Conservation (phyloP, 2,797 vertebrate species). For the Cossypha heuglini region DNA sequence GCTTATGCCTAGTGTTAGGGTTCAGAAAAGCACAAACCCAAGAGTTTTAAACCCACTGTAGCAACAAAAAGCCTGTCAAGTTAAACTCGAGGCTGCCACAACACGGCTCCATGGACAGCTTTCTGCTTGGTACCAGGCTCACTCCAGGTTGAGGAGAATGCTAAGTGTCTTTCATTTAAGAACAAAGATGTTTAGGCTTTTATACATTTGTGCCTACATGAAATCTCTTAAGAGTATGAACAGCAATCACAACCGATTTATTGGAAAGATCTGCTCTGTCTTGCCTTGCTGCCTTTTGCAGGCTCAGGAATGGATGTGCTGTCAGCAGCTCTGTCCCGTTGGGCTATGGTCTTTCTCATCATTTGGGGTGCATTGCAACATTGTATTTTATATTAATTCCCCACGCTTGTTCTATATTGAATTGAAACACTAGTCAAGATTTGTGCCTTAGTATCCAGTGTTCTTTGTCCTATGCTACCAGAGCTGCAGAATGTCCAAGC, state of each 20-base stretch:
- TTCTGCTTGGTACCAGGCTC: too few relatives aligned
- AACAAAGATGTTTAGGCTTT: not conserved
- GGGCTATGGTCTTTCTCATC: not conserved
- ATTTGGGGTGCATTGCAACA: not conserved
- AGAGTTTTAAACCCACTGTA: too few relatives aligned
- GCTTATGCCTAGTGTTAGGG: too few relatives aligned
- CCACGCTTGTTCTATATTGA: not conserved
- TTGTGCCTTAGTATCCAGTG: not conserved
- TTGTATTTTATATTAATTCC: not conserved
- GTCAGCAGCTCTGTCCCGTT: accelerated
- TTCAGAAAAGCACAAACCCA: too few relatives aligned
- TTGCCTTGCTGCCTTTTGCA: not conserved
- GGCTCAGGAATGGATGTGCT: accelerated
- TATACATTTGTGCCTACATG: accelerated
- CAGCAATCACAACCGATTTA: not conserved
- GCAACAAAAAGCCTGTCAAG: too few relatives aligned
- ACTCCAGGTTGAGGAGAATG: not conserved
- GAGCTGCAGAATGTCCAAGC: not conserved
- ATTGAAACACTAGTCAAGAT: not conserved
- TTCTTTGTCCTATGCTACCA: not conserved
- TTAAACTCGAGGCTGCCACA: too few relatives aligned
- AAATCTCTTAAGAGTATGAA: not conserved
- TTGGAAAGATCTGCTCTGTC: not conserved
- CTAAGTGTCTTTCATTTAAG: not conserved
- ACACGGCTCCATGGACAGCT: too few relatives aligned